phyloP scores from a whole-genome alignment of 2,888 invertebrate species.

The Doris montereyensis region DNA sequence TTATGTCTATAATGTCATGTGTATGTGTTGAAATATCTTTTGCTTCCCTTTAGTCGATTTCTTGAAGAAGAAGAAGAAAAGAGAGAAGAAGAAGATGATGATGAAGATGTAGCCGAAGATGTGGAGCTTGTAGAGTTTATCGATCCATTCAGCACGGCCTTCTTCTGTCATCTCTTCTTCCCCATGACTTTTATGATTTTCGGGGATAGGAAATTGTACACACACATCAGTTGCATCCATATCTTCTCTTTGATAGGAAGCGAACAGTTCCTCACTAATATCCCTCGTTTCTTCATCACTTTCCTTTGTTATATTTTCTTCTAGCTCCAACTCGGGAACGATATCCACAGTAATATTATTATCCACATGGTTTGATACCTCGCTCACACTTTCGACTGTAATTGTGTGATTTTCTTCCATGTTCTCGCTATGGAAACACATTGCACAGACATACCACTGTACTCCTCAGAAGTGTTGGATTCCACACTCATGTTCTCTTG shows the following conservation, averaged over 20 bases:
- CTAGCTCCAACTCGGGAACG: too few relatives aligned
- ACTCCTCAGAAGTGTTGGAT: too few relatives aligned
- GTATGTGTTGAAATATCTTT: not conserved
- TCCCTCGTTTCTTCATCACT: too few relatives aligned
- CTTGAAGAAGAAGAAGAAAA: too few relatives aligned
- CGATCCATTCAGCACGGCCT: not conserved
- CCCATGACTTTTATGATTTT: not conserved
- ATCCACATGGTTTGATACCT: not conserved
- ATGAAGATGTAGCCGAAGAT: not conserved
- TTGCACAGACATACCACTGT: not conserved
- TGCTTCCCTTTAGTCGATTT: not conserved
- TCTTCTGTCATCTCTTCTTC: not conserved
- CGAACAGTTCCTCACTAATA: too few relatives aligned
- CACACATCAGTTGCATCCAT: too few relatives aligned
- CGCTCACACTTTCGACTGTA: not conserved
- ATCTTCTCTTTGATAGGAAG: too few relatives aligned
- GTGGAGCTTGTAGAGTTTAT: not conserved
- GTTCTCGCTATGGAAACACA: not conserved
- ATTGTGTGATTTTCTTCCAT: too few relatives aligned
- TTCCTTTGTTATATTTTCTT: too few relatives aligned
- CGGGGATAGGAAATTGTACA: too few relatives aligned
- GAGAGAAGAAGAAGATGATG: constrained; percentile 10
- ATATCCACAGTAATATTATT: too few relatives aligned
- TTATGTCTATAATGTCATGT: too few relatives aligned
- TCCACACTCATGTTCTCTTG: not conserved